Evolutionary conservation across 2,797 vertebrate genomes (phyloP).

Genomic region (Melanotaenia pygmaea): DNA sequence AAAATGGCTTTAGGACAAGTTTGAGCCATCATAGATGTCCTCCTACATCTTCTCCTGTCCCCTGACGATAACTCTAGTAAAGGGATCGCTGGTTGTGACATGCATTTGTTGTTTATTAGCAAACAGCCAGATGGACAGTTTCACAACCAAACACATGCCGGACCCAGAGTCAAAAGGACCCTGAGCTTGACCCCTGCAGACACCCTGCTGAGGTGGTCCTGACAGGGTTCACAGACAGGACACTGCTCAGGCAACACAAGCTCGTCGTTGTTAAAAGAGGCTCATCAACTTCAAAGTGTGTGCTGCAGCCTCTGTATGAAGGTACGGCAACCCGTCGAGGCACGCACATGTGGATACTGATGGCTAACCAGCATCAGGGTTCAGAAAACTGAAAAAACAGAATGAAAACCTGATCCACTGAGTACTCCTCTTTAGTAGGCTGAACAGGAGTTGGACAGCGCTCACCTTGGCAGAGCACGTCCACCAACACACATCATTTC

Average conservation of each 20-base stretch:
- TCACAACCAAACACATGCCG: conserved; percentile 41
- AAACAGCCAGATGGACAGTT: conserved; percentile 38
- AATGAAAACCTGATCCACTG: conserved; percentile 30
- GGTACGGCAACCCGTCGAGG: conserved; percentile 26
- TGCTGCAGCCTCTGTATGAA: conserved; percentile 27
- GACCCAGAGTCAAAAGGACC: conserved; percentile 36
- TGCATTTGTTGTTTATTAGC: conserved; percentile 12
- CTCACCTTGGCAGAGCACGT: conserved; percentile 47
- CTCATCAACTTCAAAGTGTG: conserved; percentile 62
- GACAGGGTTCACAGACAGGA: conserved; percentile 57
- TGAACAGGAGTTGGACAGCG: conserved; percentile 28
- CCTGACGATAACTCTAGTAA: background rate
- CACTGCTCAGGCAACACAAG: conserved; percentile 27
- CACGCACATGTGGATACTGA: conserved; percentile 6
- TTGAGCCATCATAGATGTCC: conserved; percentile 45
- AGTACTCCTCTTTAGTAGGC: conserved; percentile 13
- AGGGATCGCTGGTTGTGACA: conserved; percentile 10
- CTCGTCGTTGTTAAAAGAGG: background rate
- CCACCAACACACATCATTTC: conserved; percentile 54
- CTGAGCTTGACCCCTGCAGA: conserved; percentile 44
- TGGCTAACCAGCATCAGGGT: conserved; percentile 32
- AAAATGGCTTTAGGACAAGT: conserved; percentile 48
- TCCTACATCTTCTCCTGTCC: conserved; percentile 22
- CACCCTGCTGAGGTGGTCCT: conserved; percentile 61
- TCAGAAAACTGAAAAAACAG: conserved; percentile 32